Evolutionary conservation across 2,888 invertebrate genomes (phyloP).

Genomic region (Drosophila aldrichi): DNA sequence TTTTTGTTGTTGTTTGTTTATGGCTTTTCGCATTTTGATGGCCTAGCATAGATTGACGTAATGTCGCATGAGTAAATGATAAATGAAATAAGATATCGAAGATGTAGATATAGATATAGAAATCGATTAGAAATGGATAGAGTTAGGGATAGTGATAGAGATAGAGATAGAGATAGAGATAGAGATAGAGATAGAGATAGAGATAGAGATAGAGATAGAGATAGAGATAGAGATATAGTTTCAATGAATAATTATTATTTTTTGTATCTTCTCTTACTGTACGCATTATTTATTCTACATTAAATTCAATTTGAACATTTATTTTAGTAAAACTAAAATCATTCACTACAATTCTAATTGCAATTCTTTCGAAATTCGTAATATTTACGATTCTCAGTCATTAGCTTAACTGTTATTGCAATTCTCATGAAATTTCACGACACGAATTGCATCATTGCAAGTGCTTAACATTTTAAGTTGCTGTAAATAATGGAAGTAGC

Average conservation of each 20-base stretch:
- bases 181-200: neutral
- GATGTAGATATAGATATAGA: neutral
- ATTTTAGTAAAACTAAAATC: neutral
- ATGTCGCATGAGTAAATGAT: neutral
- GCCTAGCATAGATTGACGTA: slow-evolving; percentile 18
- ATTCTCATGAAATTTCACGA: neutral
- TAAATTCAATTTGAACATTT: neutral
- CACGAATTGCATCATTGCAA: slow-evolving; percentile 15
- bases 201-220: neutral
- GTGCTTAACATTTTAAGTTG: slow-evolving; percentile 8
- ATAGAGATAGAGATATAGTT: neutral
- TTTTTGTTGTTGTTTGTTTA: slow-evolving; percentile 21
- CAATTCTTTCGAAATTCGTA: no score
- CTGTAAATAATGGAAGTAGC: slow-evolving; percentile 7
- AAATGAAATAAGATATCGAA: neutral
- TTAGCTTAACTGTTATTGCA: neutral
- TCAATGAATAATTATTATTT: neutral
- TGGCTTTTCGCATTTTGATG: slow-evolving; percentile 22
- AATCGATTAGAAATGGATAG: neutral
- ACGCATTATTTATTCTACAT: neutral
- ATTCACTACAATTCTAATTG: neutral
- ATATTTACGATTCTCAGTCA: neutral
- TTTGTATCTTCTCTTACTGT: neutral
- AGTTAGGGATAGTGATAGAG: neutral
- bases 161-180: neutral